Evolutionary conservation across 2,888 invertebrate species (phyloP).

Genomic region (Zaprionus lineosus): DNA sequence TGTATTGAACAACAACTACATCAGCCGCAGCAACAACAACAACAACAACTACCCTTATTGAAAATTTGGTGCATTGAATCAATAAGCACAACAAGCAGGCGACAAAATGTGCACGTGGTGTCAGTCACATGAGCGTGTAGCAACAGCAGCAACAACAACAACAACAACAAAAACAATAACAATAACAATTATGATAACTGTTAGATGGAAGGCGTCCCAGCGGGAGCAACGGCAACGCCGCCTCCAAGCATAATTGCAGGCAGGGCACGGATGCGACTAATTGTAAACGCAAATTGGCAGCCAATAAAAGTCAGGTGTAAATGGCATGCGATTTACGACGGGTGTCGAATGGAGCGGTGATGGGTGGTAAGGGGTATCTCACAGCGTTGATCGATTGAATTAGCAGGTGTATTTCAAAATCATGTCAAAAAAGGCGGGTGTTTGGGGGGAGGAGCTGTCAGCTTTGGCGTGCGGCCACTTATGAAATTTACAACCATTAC

Average conservation of each 20-base stretch:
- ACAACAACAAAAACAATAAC: slow-evolving; percentile 31
- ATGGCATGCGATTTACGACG: slow-evolving; percentile 45
- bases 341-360: background rate
- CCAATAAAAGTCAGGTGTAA: slow-evolving; percentile 64
- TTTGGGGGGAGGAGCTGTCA: background rate
- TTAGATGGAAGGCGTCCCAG: slow-evolving; percentile 11
- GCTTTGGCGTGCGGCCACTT: slow-evolving; percentile 48
- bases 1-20: slow-evolving; percentile 20
- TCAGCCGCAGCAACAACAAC: slow-evolving; percentile 30
- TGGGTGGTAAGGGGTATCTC: background rate
- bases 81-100: slow-evolving; percentile 40
- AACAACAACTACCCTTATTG: no score
- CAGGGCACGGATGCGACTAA: slow-evolving; percentile 64
- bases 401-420: slow-evolving; percentile 54
- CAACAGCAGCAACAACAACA: slow-evolving; percentile 38
- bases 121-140: slow-evolving; percentile 48
- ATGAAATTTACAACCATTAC: slow-evolving; percentile 31
- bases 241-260: slow-evolving; percentile 53
- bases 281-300: slow-evolving; percentile 69
- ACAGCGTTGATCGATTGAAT: slow-evolving; percentile 66
- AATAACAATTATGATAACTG: slow-evolving; percentile 13
- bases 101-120: slow-evolving; percentile 52
- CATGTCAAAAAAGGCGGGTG: slow-evolving; percentile 9
- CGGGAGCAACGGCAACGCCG: background rate
- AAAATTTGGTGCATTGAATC: slow-evolving; percentile 39